phyloP scores from a whole-genome alignment of 2,113 vertebrate species.

The Isichthys henryi region DNA sequence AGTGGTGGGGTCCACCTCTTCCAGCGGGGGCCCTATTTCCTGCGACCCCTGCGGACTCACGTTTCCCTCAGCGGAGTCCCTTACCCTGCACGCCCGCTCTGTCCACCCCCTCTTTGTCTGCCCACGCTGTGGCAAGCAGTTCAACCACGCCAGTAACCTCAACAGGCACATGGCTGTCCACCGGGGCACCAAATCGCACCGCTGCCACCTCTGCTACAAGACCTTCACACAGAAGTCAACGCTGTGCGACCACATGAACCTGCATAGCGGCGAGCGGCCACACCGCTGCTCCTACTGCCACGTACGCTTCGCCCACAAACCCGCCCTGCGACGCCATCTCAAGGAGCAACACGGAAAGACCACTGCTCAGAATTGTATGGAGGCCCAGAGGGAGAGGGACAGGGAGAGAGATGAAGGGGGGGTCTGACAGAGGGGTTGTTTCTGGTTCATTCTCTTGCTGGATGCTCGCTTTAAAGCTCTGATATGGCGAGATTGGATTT shows the following conservation, averaged over 20 bases:
- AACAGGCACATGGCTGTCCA: constrained; percentile 87
- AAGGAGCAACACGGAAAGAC: constrained; percentile 92
- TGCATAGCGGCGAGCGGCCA: constrained; percentile 81
- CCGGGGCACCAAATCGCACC: constrained; percentile 74
- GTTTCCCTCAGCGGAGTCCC: constrained; percentile 74
- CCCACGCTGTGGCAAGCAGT: constrained; percentile 88
- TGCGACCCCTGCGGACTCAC: constrained; percentile 79
- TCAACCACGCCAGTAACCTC: constrained; percentile 84
- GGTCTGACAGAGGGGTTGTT: not conserved
- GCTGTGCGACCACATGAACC: constrained; percentile 88
- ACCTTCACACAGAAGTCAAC: constrained; percentile 91
- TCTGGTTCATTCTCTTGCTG: not conserved
- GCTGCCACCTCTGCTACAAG: constrained; percentile 81
- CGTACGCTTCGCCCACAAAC: constrained; percentile 88
- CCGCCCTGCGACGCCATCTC: constrained; percentile 78
- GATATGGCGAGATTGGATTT: not conserved
- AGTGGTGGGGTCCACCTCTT: constrained; percentile 61
- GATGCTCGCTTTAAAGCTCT: not conserved
- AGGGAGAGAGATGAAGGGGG: not conserved
- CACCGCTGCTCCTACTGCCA: constrained; percentile 85
- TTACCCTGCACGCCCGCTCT: constrained; percentile 76
- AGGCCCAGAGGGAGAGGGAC: constrained; percentile 64
- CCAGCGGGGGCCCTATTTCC: constrained; percentile 50
- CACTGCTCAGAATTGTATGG: constrained; percentile 77
- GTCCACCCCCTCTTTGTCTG: constrained; percentile 81